A percentile compares a stretch with the other conserved stretches of the same genome.
Evolutionary conservation across 2,113 vertebrate species (phyloP).

Genomic region (Tragelaphus strepsiceros): DNA sequence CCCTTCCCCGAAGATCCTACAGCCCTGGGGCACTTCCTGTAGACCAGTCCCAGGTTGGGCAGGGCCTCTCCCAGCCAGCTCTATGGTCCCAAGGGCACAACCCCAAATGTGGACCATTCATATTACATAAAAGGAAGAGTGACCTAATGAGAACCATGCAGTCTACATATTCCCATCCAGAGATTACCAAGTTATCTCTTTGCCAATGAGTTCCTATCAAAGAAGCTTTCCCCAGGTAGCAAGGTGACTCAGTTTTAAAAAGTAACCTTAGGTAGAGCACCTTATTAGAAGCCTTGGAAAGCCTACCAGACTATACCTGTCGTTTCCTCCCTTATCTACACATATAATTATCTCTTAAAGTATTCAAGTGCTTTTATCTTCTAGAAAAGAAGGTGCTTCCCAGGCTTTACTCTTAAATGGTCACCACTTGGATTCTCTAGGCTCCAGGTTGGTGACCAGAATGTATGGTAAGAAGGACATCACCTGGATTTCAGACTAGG

Average conservation of each 20-base stretch:
- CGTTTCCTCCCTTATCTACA: background rate
- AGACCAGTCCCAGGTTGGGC: background rate
- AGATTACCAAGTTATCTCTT: background rate
- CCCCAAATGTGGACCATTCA: background rate
- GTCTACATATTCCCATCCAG: background rate
- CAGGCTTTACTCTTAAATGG: background rate
- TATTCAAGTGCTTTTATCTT: background rate
- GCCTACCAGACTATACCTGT: background rate
- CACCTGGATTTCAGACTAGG: background rate
- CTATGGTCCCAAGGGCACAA: background rate
- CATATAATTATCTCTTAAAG: background rate
- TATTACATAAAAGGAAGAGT: background rate
- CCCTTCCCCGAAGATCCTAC: background rate
- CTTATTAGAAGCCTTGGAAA: background rate
- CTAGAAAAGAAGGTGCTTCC: background rate
- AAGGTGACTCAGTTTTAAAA: conserved; percentile 32
- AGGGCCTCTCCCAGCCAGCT: background rate
- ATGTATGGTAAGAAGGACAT: background rate
- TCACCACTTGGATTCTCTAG: background rate
- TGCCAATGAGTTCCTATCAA: background rate
- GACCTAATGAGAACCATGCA: background rate
- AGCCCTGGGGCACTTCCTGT: background rate
- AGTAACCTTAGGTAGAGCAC: background rate
- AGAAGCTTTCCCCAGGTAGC: background rate
- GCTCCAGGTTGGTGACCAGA: background rate